These are phyloP conservation scores for Microcebus lehilahytsara DNA, from an alignment of 2,113 vertebrate genomes.

Conservation along the genomic window DNA sequence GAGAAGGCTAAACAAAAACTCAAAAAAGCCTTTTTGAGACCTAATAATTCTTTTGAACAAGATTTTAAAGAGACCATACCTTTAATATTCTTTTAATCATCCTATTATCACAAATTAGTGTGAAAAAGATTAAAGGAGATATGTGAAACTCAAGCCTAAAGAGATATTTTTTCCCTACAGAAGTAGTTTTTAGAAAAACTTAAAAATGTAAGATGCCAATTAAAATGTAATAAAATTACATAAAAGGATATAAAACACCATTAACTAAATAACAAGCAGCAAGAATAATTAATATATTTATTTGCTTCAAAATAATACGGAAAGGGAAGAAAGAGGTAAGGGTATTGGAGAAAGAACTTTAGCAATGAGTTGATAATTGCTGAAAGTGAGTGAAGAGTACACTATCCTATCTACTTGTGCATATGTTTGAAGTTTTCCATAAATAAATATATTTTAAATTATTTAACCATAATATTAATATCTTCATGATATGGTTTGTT, in stretches of 20 bases:
- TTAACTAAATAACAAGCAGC: background rate
- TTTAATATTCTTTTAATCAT: background rate
- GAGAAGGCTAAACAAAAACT: background rate
- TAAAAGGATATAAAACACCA: background rate
- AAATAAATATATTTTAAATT: conserved; percentile 9
- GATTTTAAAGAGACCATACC: background rate
- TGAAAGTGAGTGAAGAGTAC: background rate
- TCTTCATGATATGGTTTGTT: background rate
- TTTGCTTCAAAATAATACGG: conserved; percentile 41
- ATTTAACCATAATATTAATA: conserved; percentile 6
- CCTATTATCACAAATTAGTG: background rate
- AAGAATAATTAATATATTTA: background rate
- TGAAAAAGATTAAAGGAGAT: conserved; percentile 21
- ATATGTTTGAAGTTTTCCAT: conserved; percentile 16
- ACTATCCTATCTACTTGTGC: background rate
- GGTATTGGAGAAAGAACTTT: background rate
- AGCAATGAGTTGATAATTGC: background rate
- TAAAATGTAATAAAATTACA: conserved; percentile 31
- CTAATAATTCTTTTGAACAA: background rate
- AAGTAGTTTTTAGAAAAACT: background rate
- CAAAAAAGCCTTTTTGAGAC: background rate
- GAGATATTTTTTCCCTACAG: background rate
- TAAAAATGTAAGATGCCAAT: background rate
- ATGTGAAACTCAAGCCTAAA: background rate
- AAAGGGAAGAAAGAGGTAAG: background rate